Evolutionary conservation across 1,140 invertebrate species (phyloP).

Genomic region (Platorchestia sp.): DNA sequence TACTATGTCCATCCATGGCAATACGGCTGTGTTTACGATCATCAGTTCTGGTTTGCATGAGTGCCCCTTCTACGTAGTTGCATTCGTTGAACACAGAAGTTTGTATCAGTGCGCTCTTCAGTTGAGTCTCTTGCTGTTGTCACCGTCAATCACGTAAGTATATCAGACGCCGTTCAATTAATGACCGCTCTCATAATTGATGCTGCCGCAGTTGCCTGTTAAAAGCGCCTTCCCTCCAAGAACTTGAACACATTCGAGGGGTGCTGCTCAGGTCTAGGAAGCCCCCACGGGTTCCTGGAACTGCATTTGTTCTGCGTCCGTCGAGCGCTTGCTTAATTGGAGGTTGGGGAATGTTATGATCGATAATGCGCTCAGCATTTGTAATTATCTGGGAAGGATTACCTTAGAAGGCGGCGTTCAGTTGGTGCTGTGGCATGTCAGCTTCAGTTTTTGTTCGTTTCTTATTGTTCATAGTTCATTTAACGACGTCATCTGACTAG

Average conservation of each 20-base stretch:
- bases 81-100: not conserved
- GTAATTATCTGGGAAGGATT: not conserved
- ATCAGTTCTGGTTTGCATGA: no score
- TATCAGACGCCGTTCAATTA: not conserved
- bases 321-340: slow-evolving; percentile 12
- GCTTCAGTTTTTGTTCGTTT: not conserved
- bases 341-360: not conserved
- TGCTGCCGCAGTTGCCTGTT: not conserved
- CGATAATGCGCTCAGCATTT: not conserved
- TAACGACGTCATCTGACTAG: not conserved
- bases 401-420: not conserved
- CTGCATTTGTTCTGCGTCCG: slow-evolving; percentile 31
- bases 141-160: not conserved
- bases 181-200: not conserved
- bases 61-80: not conserved
- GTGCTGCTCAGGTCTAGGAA: not conserved
- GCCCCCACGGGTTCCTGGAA: not conserved
- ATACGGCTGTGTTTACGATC: no score
- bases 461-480: not conserved
- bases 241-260: not conserved
- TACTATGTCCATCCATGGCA: no score
- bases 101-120: not conserved
- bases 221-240: not conserved
- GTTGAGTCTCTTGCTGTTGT: not conserved
- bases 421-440: not conserved